Evolutionary conservation across 1,140 invertebrate genomes (phyloP), one percentile per base, ranked within the genome.

Genomic region (Drosophila repleta): DNA sequence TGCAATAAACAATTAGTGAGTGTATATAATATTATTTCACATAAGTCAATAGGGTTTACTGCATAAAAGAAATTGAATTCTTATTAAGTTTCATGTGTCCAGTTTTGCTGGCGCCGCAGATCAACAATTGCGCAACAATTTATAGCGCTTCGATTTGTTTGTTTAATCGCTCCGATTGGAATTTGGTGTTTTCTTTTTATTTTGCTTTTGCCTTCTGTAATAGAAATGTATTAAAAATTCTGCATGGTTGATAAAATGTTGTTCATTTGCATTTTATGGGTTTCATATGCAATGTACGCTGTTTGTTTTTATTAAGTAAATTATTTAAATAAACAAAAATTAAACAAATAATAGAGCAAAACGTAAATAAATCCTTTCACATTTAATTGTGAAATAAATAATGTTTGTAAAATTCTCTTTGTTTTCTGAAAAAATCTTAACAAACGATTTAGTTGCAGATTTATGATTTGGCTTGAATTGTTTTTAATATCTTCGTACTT

Each of bases 301-400:
- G n/a, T 6, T 85, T 62, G n/a, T 6, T 85, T 84, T 84, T 84
- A 84, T 84, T 84, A 35, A 67, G 37, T 53, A 61, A 72, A 71
- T 65, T 51, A 65, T 58, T 72, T 20, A 77, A 84, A 77, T 81
- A 66, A 84, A 87, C 64, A 79, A 71, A 84, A 76, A 74, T 57
- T 74, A 77, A 84, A 87, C 69, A 84, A 87, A 84, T 85, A 77
- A 84, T 85, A 81, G 73, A 70, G 67, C 84, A 81, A 66, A 57
- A 66, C 20, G 53, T 84, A 84, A 84, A 70, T 83, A 80, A 84
- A 76, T 58, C 55, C 65, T 77, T 81, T 49, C 73, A 81, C 81
- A 65, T 21, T 37, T 70, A 70, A 74, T 52, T 49, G 74, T 63
- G 68, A 81, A 82, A 81, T 56, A 26, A 43, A 43, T 74, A 74